Conservation (phyloP, 2,888 invertebrate species). For the Phlogophora meticulosa region DNA sequence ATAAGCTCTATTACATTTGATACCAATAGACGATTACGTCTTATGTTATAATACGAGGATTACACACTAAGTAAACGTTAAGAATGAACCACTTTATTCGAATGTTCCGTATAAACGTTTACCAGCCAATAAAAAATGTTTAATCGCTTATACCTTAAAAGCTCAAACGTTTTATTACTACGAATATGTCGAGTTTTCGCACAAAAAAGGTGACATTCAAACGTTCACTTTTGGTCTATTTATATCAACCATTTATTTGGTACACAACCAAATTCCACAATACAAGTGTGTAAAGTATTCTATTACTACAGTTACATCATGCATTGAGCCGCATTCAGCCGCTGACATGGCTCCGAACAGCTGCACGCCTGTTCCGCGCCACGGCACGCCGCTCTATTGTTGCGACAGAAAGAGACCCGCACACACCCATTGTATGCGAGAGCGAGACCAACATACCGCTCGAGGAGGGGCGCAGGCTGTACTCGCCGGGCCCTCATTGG, state of each 20-base stretch:
- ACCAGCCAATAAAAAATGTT: conserved; percentile 49
- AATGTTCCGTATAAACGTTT: conserved; percentile 26
- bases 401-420: conserved; percentile 73
- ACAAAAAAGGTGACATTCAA: conserved; percentile 64
- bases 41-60: conserved; percentile 39
- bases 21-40: conserved; percentile 38
- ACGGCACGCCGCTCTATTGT: conserved; percentile 77
- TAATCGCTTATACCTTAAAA: conserved; percentile 49
- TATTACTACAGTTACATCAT: conserved; percentile 85
- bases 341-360: conserved; percentile 84
- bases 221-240: conserved; percentile 66
- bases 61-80: conserved; percentile 43
- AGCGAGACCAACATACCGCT: conserved; percentile 70
- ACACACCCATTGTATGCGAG: conserved; percentile 65
- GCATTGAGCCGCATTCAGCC: conserved; percentile 78
- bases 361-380: conserved; percentile 83
- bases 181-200: conserved; percentile 47
- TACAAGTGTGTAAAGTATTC: conserved; percentile 74
- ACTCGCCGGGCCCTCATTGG: conserved; percentile 80
- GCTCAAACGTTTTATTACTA: conserved; percentile 54
- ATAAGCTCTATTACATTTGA: conserved; percentile 12
- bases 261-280: conserved; percentile 69
- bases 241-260: conserved; percentile 70
- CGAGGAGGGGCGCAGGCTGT: conserved; percentile 86
- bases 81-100: conserved; percentile 23